Evolutionary conservation across 2,888 invertebrate species (phyloP).

Genomic region (Cantharis flavilabris): DNA sequence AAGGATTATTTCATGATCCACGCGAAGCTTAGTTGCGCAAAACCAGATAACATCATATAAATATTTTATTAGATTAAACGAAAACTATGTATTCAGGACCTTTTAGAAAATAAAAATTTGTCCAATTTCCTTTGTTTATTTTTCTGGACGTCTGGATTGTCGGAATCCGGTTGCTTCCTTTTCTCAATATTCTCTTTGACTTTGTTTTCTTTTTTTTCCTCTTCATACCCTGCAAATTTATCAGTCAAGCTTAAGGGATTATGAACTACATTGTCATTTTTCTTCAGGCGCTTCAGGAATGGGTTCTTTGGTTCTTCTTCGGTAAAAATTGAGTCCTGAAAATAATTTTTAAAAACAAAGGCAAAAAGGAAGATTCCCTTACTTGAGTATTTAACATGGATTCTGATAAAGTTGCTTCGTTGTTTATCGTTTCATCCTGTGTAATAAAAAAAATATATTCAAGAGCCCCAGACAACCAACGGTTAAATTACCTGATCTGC

Average conservation of each 20-base stretch:
- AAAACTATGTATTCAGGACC: conserved; percentile 11
- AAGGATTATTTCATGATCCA: conserved; percentile 63
- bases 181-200: conserved; percentile 40
- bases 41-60: not conserved
- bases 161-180: conserved; percentile 50
- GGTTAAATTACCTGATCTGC: not conserved
- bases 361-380: not conserved
- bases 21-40: conserved; percentile 34
- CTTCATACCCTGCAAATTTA: conserved; percentile 48
- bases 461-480: no score
- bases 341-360: not conserved
- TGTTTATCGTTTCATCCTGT: conserved; percentile 4
- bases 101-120: conserved; percentile 52
- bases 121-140: conserved; percentile 59
- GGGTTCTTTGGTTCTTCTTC: conserved; percentile 52
- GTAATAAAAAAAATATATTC: not conserved
- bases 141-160: conserved; percentile 41
- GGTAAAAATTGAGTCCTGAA: not conserved
- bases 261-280: conserved; percentile 33
- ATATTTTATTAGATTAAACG: not conserved
- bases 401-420: conserved; percentile 13
- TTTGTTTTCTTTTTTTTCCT: conserved; percentile 37
- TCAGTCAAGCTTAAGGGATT: conserved; percentile 51
- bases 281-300: conserved; percentile 55
- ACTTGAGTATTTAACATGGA: conserved; percentile 24